Evolutionary conservation across 2,113 vertebrate genomes (phyloP), one percentile per base, ranked within the genome.

Genomic region (Carassius gibelio): DNA sequence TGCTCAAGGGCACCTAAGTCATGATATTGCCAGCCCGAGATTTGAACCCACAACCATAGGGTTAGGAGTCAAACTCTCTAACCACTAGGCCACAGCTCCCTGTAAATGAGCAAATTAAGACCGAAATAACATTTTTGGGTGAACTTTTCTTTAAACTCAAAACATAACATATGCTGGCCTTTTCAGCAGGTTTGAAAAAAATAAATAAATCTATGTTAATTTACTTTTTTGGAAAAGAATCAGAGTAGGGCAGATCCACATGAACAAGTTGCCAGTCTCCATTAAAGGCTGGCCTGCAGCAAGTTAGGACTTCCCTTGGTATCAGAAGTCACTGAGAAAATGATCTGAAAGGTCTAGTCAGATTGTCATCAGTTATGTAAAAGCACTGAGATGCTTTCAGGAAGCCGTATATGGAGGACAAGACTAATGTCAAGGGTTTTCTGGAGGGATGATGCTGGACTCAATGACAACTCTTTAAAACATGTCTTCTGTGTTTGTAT

Each of bases 401-500:
- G 72, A 81, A 83, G 75, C 66, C 66, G 50, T 76, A 42, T 19
- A 34, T 52, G 68, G 61, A 59, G 6, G 81, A 81, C 74, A 45
- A 48, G 77, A 84, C n/a, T 82, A 80, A 75, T 84, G 78, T 71
- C 77, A 66, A 15, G 76, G 74, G 69, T 72, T 86, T 84, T 86
- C 77, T 83, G 8, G 76, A 77, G 77, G 57, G 71, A 38, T 62
- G 85, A 75, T 78, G 55, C 71, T 36, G 64, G 69, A 66, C 82
- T 85, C 48, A 81, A 84, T 68, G 77, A 88, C 79, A 64, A 80
- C 78, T 85, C 77, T 86, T 69, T 57, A 57, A 59, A 52, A 17
- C 62, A 68, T 64, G 76, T 84, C 84, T 75, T 71, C 15, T 72
- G 75, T 82, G 85, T 86, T 78, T 81, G 87, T 86, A 84, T 86